These are phyloP conservation scores for Muschampia plurimacula DNA, from an alignment of 2,888 invertebrate genomes.

Conservation along the genomic window DNA sequence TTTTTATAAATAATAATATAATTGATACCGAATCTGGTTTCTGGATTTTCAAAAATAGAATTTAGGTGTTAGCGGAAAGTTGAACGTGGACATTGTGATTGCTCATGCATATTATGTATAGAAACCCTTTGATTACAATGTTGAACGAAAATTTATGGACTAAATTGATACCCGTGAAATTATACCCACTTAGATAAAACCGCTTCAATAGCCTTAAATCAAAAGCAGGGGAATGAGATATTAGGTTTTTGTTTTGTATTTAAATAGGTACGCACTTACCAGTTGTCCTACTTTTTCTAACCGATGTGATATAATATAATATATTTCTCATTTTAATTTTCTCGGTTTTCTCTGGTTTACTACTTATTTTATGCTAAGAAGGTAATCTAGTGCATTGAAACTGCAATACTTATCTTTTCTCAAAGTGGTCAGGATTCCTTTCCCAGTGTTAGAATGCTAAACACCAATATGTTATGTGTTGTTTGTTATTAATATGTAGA, in stretches of 20 bases:
- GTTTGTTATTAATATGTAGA: conserved; percentile 57
- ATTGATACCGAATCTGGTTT: conserved; percentile 12
- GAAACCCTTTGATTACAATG: conserved; percentile 56
- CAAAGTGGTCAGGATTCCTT: not conserved
- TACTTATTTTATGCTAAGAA: not conserved
- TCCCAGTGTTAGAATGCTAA: conserved; percentile 5
- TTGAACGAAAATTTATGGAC: conserved; percentile 57
- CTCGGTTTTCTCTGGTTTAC: too few relatives aligned
- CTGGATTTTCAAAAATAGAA: conserved; percentile 33
- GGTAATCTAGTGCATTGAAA: too few relatives aligned
- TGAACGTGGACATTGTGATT: conserved; percentile 47
- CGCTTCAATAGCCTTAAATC: conserved; percentile 54
- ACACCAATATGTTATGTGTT: conserved; percentile 12
- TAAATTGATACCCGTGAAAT: conserved; percentile 59
- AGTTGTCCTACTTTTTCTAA: not conserved
- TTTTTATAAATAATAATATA: not conserved
- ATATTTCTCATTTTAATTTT: too few relatives aligned
- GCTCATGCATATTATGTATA: conserved; percentile 52
- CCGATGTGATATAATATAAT: not conserved
- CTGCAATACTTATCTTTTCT: too few relatives aligned
- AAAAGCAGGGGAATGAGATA: conserved; percentile 48
- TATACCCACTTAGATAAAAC: conserved; percentile 55
- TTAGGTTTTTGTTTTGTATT: conserved; percentile 35
- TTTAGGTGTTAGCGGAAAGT: conserved; percentile 36
- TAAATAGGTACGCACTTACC: conserved; percentile 7